A percentile compares a stretch with the other conserved stretches of the same genome.
Conservation (phyloP, 2,797 vertebrate species). For the Leptatherina wallacei region DNA sequence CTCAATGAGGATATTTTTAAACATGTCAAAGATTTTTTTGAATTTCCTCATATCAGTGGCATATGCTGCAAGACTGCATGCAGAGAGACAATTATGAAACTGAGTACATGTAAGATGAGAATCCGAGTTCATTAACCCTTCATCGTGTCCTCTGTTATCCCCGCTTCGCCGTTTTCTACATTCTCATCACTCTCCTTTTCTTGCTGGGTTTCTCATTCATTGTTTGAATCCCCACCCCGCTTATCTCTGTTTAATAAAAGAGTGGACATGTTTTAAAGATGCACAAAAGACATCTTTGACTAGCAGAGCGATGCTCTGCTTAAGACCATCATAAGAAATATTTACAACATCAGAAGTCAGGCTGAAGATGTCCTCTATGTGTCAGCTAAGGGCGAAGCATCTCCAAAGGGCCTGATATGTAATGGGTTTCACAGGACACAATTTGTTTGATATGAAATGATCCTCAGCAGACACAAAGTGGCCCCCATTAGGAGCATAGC, state of each 20-base stretch:
- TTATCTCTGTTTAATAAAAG: constrained; percentile 41
- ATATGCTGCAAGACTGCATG: constrained; percentile 38
- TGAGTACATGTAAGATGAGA: constrained; percentile 60
- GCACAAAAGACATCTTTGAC: constrained; percentile 51
- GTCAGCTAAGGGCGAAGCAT: constrained; percentile 81
- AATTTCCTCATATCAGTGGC: constrained; percentile 16
- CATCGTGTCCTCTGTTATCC: constrained; percentile 46
- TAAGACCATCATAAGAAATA: constrained; percentile 66
- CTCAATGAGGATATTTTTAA: constrained; percentile 43
- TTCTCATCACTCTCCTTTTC: constrained; percentile 40
- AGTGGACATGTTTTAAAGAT: constrained; percentile 52
- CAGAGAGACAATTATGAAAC: constrained; percentile 56
- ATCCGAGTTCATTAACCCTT: constrained; percentile 64
- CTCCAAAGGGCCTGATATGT: constrained; percentile 80
- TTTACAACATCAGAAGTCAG: constrained; percentile 75
- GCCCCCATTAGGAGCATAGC: constrained; percentile 99
- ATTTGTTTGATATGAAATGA: constrained; percentile 99
- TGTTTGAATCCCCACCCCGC: constrained; percentile 23
- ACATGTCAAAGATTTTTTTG: constrained; percentile 20
- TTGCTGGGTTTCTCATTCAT: constrained; percentile 18
- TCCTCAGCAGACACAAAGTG: constrained; percentile 93
- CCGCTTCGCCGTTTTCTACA: constrained; percentile 67
- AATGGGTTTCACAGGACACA: constrained; percentile 82
- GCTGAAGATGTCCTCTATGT: constrained; percentile 79
- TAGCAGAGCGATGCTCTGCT: constrained; percentile 35